These are phyloP conservation scores for Columba guinea DNA, from an alignment of 2,797 vertebrate species.

Conservation along the genomic window DNA sequence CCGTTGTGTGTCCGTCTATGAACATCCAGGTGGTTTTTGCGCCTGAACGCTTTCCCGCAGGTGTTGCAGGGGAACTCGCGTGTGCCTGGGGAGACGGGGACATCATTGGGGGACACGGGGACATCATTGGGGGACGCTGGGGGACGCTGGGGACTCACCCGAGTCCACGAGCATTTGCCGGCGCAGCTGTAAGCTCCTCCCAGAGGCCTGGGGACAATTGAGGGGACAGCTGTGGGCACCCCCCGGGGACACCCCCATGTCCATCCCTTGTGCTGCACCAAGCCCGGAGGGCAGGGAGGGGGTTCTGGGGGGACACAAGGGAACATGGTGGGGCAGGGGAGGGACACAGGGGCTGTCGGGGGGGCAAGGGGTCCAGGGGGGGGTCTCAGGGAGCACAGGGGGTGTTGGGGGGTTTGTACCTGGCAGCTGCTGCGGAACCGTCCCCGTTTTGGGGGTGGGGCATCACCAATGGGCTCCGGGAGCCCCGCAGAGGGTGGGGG, in stretches of 20 bases:
- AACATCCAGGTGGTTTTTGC: constrained; percentile 95
- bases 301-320: no score
- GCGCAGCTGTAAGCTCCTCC: constrained; percentile 79
- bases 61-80: constrained; percentile 94
- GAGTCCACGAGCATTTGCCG: constrained; percentile 94
- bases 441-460: no score
- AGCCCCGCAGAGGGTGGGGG: neutral
- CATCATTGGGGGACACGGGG: no score
- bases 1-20: constrained; percentile 93
- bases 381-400: no score
- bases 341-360: no score
- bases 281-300: no score
- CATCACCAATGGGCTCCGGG: no score
- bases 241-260: neutral
- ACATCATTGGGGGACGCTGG: no score
- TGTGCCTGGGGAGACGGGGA: constrained; percentile 74
- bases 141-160: constrained; percentile 68
- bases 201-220: no score
- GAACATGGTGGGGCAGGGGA: no score
- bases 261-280: constrained; percentile 90
- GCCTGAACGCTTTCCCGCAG: constrained; percentile 93
- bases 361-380: no score
- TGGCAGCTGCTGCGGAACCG: constrained; percentile 84
- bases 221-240: no score
- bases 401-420: constrained; percentile 63